Base-by-base conservation (phyloP, 2,113 vertebrate genomes). In the Gyps fulvus region DNA sequence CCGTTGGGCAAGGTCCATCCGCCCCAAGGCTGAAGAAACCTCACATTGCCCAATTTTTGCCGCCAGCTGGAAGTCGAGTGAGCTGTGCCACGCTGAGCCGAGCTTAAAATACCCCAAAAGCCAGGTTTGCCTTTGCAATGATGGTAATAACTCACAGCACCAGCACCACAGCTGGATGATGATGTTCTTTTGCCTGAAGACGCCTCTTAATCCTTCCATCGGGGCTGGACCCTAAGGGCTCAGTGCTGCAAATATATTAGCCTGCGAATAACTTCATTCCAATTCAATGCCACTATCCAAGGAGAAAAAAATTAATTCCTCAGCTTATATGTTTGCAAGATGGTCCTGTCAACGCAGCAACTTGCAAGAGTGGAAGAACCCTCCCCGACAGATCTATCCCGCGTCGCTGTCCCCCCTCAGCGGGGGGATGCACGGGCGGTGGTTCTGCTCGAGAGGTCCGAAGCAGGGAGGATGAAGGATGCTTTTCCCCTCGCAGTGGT, bases 351-450 rank as follows among this genome's bases (percentile, higher is more conserved):
- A 29, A 14, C 1, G 9, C 52, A 42, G 49, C 42, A 9, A 2
- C 29, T 20, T 6, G 13, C 29, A 20, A 5, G 31, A 11, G 45
- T 5, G 40, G 27, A 16, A 43, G 40, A 10, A 2, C 38, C 22
- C 32, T 43, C 17, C 34, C 63, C 1, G 3, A 22, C 0, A 21
- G 26, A 32, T 16, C 52, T 4, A 2, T 1, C 22, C 66, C 3
- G 3, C 3, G 3, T 2, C 11, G 0, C 54, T 4, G 31, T 23
- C 34, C 32, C 29, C 13, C 31, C 34, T 21, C 1, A 29, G 29
- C 2, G 7, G 43, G 16, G 20, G 61, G 52, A 50, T 0, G 11
- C n/a, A 1, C 1, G 7, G 27, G 20, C 9, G 0, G 49, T 1
- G 14, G 34, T 2, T 4, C 1, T 5, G 67, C 45, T 26, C 4